These are phyloP conservation scores for Amphipoea lucens DNA, from an alignment of 2,888 invertebrate species.

Conservation along the genomic window DNA sequence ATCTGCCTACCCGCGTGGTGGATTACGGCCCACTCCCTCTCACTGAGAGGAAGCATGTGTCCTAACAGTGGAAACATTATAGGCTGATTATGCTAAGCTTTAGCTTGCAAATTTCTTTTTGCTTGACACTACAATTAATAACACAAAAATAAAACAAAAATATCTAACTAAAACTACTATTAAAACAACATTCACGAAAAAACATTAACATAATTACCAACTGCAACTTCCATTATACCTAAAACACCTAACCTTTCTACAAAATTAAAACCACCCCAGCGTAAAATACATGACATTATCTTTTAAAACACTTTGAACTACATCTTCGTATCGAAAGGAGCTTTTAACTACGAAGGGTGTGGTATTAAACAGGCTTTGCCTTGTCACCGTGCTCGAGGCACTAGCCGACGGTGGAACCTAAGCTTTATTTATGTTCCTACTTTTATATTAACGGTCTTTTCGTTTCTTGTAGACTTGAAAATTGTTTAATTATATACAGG, in stretches of 20 bases:
- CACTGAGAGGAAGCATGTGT: too few species aligned
- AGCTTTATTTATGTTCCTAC: conserved; percentile 68
- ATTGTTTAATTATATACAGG: conserved; percentile 61
- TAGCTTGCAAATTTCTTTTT: not conserved
- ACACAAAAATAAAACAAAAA: not conserved
- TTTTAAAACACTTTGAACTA: conserved; percentile 63
- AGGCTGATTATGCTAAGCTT: too few species aligned
- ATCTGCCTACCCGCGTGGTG: too few species aligned
- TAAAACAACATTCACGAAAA: not conserved
- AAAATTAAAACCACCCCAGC: conserved; percentile 49
- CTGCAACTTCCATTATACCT: not conserved
- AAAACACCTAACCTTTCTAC: conserved; percentile 26
- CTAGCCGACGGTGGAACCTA: conserved; percentile 59
- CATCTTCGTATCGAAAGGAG: conserved; percentile 62
- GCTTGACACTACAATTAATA: not conserved
- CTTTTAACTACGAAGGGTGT: conserved; percentile 62
- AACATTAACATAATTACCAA: not conserved
- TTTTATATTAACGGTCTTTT: conserved; percentile 59
- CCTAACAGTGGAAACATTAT: too few species aligned
- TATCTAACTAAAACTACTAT: not conserved
- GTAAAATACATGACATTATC: conserved; percentile 51
- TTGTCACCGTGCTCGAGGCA: conserved; percentile 63
- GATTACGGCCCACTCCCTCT: too few species aligned
- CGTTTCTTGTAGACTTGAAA: conserved; percentile 42
- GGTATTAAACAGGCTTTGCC: conserved; percentile 65